These are phyloP conservation scores for Sebastes paucispinis DNA, from an alignment of 2,797 vertebrate genomes.

Conservation along the genomic window DNA sequence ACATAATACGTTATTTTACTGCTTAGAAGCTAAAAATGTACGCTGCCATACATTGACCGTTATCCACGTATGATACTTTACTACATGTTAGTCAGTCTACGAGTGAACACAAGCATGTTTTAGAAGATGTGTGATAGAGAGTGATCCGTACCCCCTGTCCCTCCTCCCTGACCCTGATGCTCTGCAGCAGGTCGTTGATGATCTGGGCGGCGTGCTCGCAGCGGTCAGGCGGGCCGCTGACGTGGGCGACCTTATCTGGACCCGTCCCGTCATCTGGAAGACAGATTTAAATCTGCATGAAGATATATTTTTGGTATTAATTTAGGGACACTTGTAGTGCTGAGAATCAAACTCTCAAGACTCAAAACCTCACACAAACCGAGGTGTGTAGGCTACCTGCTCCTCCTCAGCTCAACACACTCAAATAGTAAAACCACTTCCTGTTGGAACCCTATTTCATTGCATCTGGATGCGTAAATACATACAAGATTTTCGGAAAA, in stretches of 20 bases:
- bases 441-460: no score
- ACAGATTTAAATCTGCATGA: neutral
- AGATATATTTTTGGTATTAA: neutral
- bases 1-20: neutral
- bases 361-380: neutral
- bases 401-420: neutral
- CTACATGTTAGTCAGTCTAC: neutral
- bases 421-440: neutral
- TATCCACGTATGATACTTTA: neutral
- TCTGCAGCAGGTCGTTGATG: conserved; percentile 91
- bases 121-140: neutral
- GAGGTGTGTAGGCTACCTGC: neutral
- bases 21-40: neutral
- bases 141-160: conserved; percentile 67
- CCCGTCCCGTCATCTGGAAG: conserved; percentile 87
- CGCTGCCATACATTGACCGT: neutral
- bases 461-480: no score
- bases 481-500: no score
- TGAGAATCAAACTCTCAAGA: neutral
- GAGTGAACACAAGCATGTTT: neutral
- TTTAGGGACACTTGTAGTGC: neutral
- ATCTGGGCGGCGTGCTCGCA: conserved; percentile 91
- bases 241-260: conserved; percentile 91
- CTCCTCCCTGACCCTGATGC: conserved; percentile 86
- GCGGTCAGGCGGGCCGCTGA: conserved; percentile 90